Evolutionary conservation across 2,797 vertebrate species (phyloP).

Genomic region (Morus bassanus): DNA sequence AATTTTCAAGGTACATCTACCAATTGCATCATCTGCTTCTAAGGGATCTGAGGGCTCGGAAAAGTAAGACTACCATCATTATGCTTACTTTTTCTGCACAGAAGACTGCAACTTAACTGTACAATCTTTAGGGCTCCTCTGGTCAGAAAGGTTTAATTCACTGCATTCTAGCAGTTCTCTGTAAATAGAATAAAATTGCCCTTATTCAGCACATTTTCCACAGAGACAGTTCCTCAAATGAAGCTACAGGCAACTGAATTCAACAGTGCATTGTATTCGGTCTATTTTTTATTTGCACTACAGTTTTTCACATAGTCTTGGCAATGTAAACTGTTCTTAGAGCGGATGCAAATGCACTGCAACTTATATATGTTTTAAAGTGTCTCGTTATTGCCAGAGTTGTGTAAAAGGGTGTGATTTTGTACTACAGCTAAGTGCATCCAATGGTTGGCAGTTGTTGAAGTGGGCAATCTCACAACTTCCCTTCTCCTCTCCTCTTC

Average conservation of each 20-base stretch:
- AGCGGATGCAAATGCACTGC: neutral
- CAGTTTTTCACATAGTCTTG: neutral
- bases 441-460: neutral
- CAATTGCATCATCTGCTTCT: neutral
- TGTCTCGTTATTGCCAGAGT: neutral
- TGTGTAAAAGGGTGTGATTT: neutral
- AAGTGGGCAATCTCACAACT: neutral
- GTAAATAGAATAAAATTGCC: neutral
- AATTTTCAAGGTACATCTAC: neutral
- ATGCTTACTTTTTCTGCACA: neutral
- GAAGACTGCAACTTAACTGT: neutral
- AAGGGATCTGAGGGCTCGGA: neutral
- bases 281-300: neutral
- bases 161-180: neutral
- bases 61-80: neutral
- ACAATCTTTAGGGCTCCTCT: neutral
- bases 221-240: neutral
- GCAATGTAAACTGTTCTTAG: neutral
- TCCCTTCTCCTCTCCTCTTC: neutral
- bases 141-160: neutral
- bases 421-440: neutral
- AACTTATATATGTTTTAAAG: neutral
- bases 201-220: neutral
- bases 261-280: neutral
- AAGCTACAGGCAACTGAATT: neutral